Evolutionary conservation across 2,888 invertebrate genomes (phyloP).

Genomic region (Heliconius ethilla): DNA sequence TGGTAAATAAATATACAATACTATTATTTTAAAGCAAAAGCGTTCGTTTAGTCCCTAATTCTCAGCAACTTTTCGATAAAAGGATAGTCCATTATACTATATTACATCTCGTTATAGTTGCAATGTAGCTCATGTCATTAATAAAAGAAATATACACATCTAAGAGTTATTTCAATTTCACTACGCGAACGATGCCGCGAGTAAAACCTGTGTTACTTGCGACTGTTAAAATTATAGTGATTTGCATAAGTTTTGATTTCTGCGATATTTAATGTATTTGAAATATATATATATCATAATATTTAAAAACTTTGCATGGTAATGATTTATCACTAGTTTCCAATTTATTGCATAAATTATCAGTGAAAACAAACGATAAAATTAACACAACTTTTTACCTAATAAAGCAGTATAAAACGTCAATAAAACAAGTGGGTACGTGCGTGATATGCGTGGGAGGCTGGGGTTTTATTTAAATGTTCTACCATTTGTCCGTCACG

Average conservation of each 20-base stretch:
- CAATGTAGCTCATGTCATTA: too few relatives aligned
- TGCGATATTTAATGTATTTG: too few relatives aligned
- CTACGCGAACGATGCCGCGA: too few relatives aligned
- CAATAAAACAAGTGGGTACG: constrained; percentile 7
- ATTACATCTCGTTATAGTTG: too few relatives aligned
- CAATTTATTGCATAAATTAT: constrained; percentile 3
- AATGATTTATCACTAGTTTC: neutral
- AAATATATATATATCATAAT: neutral
- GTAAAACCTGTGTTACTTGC: too few relatives aligned
- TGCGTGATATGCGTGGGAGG: constrained; percentile 15
- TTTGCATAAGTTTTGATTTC: too few relatives aligned
- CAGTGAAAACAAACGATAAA: constrained; percentile 1
- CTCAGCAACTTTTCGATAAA: neutral
- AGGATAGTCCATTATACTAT: too few relatives aligned
- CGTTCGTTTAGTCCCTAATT: neutral
- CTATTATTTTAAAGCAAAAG: too few relatives aligned
- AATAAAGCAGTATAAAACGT: neutral
- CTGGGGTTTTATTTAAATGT: neutral
- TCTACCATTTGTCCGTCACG: neutral
- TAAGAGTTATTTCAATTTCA: too few relatives aligned
- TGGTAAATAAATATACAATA: neutral
- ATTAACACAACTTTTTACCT: neutral
- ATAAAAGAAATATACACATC: too few relatives aligned
- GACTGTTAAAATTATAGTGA: neutral
- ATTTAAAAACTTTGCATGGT: neutral